Evolutionary conservation across 2,113 vertebrate species (phyloP), one percentile per base, ranked within the genome.

Genomic region (Lutjanus erythropterus): DNA sequence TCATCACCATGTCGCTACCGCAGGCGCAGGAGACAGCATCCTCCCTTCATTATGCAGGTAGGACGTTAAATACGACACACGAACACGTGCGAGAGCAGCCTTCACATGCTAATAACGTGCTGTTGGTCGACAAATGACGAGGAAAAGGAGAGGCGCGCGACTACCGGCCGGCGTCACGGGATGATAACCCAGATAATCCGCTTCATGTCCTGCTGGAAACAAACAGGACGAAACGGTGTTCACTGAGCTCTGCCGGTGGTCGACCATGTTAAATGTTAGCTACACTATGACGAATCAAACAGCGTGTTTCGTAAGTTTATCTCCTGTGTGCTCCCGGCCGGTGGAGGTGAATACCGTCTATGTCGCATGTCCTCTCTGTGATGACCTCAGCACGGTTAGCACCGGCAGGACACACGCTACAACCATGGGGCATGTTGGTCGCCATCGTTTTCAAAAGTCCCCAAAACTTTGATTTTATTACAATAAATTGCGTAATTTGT

Each of bases 41-140:
- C 21, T 92, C 94, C 42, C 95, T 97, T 76, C 96, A 97, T 89
- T 98, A 62, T 96, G 96, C 96, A 96, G 97, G 97, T 98, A 94
- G 80, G 87, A 73, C 15, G 18, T 59, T 47, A 21, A 2, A 62
- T 12, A 14, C 5, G 42, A 64, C 12, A 29, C 60, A 9, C 19
- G 33, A 31, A 25, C 25, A 69, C 72, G 31, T 33, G 33, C 31
- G 39, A 15, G 35, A 37, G 29, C n/a, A 11, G 11, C 47, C 27
- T 27, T 35, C 37, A 25, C 25, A 27, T 11, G 61, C 52, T 19
- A 35, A n/a, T 18, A 25, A 59, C 27, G 52, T 19, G 60, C 53
- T 47, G 67, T 4, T 16, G 60, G 27, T 47, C 16, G 35, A 42
- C 23, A n/a, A 25, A 25, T 19, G 72, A 68, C 9, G 35, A 33